Percentiles rank a stretch among this genome's conserved stretches.
Conservation (phyloP, 2,113 vertebrate species). For the Odobenus rosmarus region DNA sequence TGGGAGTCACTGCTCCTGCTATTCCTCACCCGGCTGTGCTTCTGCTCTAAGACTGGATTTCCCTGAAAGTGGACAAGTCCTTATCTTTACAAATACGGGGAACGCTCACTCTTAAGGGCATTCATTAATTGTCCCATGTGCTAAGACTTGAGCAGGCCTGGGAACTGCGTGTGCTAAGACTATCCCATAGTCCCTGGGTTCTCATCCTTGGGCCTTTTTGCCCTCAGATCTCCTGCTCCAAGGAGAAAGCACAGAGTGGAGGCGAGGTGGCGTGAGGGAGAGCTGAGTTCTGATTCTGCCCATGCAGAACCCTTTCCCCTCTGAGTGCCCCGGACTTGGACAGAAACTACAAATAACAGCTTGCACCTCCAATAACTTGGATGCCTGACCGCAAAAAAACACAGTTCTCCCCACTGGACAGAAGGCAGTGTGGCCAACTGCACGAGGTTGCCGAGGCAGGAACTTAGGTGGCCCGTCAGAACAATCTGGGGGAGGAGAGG, state of each 20-base stretch:
- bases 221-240: background rate
- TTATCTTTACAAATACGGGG: background rate
- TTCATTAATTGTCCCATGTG: background rate
- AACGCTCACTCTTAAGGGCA: background rate
- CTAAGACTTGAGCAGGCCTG: background rate
- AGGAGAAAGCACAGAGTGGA: background rate
- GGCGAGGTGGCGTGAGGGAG: background rate
- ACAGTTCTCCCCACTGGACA: background rate
- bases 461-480: no score
- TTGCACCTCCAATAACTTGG: no score
- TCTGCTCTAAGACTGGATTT: background rate
- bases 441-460: background rate
- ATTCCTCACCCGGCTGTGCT: background rate
- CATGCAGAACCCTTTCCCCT: accelerated
- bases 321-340: background rate
- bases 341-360: background rate
- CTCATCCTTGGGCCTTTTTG: background rate
- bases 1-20: background rate
- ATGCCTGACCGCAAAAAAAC: background rate
- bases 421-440: background rate
- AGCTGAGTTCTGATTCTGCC: background rate
- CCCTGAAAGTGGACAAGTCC: background rate
- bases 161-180: background rate
- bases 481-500: background rate
- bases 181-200: accelerated